Base-by-base conservation (phyloP, 2,113 vertebrate genomes). In the Erinaceus europaeus region DNA sequence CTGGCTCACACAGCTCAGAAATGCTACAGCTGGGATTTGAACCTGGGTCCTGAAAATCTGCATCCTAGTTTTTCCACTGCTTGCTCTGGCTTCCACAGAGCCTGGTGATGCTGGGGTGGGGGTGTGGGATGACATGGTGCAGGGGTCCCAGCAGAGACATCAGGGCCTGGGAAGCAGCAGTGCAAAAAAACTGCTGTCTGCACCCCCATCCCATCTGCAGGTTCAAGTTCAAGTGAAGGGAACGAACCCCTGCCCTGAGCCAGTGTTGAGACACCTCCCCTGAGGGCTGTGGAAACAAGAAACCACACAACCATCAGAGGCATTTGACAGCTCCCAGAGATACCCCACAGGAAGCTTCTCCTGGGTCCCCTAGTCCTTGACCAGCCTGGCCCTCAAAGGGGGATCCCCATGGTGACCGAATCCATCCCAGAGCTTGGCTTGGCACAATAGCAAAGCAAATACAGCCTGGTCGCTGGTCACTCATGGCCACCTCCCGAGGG, bases 371-470 rank as follows among this genome's bases (percentile, higher is more conserved):
- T 36, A 42, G 20, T 38, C 79, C 21, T 53, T 20, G 29, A 72
- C 17, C 15, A 87, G 29, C 20, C 59, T 77, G 40, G 50, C 21
- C 27, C 44, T 84, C 59, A 15, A 59, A 81, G 9, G 9, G 25
- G 36, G 44, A 44, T 62, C 40, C 52, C 77, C 7, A 0, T 36
- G 46, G 72, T 38, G 59, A 48, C 53, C 71, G 57, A 5, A 81
- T 84, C 38, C 46, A 77, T 81, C 36, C 69, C 64, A 81, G 84
- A 50, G 12, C 48, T n/a, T n/a, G n/a, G 25, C 61, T 57, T 93
- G 84, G 74, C 81, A 17, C 61, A 78, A 53, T 1, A 76, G 72
- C 81, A 89, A 88, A 86, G 48, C 57, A 86, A 84, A 84, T 67
- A 84, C 73, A 25, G 9, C 21, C 44, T 32, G 9, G 48, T 53